These are phyloP conservation scores for Crotalus tigris DNA, from an alignment of 2,113 vertebrate genomes.

Conservation along the genomic window DNA sequence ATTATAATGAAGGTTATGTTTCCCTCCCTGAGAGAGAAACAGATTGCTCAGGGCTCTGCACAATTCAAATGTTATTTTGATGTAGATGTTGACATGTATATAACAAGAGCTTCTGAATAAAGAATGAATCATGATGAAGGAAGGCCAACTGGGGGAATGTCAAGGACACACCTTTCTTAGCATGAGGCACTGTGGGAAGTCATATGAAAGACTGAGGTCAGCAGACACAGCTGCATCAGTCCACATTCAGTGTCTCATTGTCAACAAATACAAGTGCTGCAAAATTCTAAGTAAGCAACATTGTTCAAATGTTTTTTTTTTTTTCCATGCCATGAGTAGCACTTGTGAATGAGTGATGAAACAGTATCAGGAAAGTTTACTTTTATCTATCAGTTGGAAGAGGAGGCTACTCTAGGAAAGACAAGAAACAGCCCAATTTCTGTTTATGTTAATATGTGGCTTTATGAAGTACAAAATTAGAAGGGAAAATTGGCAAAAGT, in stretches of 20 bases:
- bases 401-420: neutral
- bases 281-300: neutral
- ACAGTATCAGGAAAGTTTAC: neutral
- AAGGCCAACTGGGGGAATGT: slow-evolving; percentile 6
- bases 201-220: slow-evolving; percentile 22
- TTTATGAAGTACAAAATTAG: neutral
- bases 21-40: slow-evolving; percentile 52
- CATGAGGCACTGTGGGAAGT: slow-evolving; percentile 23
- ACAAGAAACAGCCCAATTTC: neutral
- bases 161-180: neutral
- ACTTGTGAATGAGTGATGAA: neutral
- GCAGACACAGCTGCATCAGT: neutral
- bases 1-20: slow-evolving; percentile 71
- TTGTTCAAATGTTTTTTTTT: neutral
- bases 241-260: neutral
- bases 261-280: neutral
- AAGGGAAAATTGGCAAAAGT: neutral
- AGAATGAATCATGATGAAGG: neutral
- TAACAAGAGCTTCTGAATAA: slow-evolving; percentile 45
- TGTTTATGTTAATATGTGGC: neutral
- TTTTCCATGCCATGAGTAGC: neutral
- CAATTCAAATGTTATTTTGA: slow-evolving; percentile 65
- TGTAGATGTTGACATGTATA: slow-evolving; percentile 55
- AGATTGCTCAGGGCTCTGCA: slow-evolving; percentile 57
- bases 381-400: neutral